These are phyloP conservation scores for Aleiodes leptofemur DNA, from an alignment of 2,888 invertebrate genomes.

Conservation along the genomic window DNA sequence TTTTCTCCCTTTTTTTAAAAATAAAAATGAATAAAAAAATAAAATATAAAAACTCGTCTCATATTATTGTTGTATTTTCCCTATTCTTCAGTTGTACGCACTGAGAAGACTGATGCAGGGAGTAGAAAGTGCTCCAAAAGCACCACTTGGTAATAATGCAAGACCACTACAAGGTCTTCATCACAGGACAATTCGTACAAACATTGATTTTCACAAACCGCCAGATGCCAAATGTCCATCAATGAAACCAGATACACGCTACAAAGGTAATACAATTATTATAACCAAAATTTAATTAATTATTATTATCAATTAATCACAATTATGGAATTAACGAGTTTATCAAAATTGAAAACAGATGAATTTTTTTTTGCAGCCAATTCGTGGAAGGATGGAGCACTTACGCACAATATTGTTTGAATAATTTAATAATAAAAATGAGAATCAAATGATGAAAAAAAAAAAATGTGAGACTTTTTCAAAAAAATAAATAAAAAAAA, in stretches of 20 bases:
- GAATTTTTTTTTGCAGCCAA: conserved; percentile 72
- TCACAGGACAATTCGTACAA: conserved; percentile 95
- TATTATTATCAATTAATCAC: not conserved
- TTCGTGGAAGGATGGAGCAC: conserved; percentile 70
- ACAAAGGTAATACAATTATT: conserved; percentile 81
- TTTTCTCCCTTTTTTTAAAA: not conserved
- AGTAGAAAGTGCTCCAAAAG: conserved; percentile 89
- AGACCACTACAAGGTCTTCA: conserved; percentile 94
- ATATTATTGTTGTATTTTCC: conserved; percentile 12
- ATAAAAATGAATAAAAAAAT: too few species aligned
- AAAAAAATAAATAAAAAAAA: not conserved
- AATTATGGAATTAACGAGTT: not conserved
- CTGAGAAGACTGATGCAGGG: conserved; percentile 94
- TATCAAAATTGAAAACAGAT: conserved; percentile 64
- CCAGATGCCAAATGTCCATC: conserved; percentile 83
- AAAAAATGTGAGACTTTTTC: not conserved
- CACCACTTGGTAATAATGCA: conserved; percentile 95
- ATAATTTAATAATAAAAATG: conserved; percentile 1
- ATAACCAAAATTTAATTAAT: conserved; percentile 38
- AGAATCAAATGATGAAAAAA: not conserved
- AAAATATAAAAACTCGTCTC: not conserved
- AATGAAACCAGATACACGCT: conserved; percentile 93
- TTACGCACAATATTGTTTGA: conserved; percentile 70
- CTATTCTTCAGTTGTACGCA: conserved; percentile 84
- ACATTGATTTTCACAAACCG: conserved; percentile 93